Conservation (phyloP, 2,888 invertebrate genomes). For the Druceiella hillmani region DNA sequence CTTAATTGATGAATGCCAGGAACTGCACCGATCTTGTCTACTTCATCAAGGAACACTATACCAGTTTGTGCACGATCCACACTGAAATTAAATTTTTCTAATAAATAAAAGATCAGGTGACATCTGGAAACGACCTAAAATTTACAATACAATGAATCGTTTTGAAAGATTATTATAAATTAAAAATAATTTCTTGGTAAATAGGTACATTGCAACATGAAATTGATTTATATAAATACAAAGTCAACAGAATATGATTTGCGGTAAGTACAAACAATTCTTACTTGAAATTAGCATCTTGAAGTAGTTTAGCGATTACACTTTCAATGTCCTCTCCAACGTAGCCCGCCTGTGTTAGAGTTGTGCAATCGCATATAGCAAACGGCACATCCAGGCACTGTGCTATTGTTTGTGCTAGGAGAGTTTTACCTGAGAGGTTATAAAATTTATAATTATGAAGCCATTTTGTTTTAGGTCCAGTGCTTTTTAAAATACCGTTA, state of each 20-base stretch:
- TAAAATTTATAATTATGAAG: too few relatives aligned
- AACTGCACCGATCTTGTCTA: constrained; percentile 98
- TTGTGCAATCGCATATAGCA: constrained; percentile 98
- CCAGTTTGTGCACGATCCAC: constrained; percentile 97
- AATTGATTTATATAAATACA: constrained; percentile 1
- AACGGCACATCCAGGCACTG: constrained; percentile 98
- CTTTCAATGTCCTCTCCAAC: constrained; percentile 99
- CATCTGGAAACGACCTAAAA: too few relatives aligned
- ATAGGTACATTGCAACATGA: too few relatives aligned
- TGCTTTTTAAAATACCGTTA: too few relatives aligned
- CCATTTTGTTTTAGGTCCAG: too few relatives aligned
- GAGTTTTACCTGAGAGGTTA: constrained; percentile 73
- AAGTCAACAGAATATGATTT: too few relatives aligned
- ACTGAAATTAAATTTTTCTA: constrained; percentile 41
- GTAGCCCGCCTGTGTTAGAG: constrained; percentile 93
- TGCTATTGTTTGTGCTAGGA: constrained; percentile 95
- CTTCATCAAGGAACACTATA: constrained; percentile 97
- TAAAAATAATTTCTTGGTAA: too few relatives aligned
- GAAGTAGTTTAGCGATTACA: constrained; percentile 91
- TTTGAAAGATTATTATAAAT: too few relatives aligned
- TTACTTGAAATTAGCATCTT: constrained; percentile 89
- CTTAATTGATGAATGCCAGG: constrained; percentile 86
- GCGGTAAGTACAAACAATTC: too few relatives aligned
- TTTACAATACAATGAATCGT: too few relatives aligned
- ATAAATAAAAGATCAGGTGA: too few relatives aligned